Conservation (phyloP, 2,888 invertebrate species). For the Imbricaverruca yamaguchii region DNA sequence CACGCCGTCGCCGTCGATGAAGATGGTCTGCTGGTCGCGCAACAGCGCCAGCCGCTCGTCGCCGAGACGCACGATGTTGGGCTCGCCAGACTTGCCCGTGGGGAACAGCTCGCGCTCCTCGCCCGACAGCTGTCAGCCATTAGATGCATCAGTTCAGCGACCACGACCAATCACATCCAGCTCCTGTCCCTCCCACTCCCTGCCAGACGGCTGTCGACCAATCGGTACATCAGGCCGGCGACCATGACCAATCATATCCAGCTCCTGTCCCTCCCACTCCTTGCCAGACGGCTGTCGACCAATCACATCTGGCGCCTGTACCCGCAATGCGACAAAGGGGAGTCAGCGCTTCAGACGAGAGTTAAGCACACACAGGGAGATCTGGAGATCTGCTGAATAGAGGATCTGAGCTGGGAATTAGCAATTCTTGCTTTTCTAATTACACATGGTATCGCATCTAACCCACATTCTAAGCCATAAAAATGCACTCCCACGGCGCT, state of each 20-base stretch:
- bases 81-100: conserved; percentile 71
- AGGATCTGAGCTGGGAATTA: too few species aligned
- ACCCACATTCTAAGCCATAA: too few species aligned
- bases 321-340: neutral
- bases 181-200: too few species aligned
- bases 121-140: conserved; percentile 44
- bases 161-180: too few species aligned
- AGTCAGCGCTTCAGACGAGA: neutral
- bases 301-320: neutral
- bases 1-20: conserved; percentile 66
- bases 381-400: too few species aligned
- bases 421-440: too few species aligned
- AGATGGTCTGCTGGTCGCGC: conserved; percentile 76
- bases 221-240: neutral
- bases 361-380: too few species aligned
- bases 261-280: too few species aligned
- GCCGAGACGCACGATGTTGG: conserved; percentile 51
- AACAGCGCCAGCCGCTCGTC: conserved; percentile 63
- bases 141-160: too few species aligned
- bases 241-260: neutral
- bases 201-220: neutral
- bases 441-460: too few species aligned
- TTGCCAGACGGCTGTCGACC: neutral
- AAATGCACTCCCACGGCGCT: too few species aligned
- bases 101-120: conserved; percentile 75